Percentiles rank a stretch among this genome's conserved stretches.
phyloP scores from a whole-genome alignment of 2,797 vertebrate species.

The Oryzias sinensis region DNA sequence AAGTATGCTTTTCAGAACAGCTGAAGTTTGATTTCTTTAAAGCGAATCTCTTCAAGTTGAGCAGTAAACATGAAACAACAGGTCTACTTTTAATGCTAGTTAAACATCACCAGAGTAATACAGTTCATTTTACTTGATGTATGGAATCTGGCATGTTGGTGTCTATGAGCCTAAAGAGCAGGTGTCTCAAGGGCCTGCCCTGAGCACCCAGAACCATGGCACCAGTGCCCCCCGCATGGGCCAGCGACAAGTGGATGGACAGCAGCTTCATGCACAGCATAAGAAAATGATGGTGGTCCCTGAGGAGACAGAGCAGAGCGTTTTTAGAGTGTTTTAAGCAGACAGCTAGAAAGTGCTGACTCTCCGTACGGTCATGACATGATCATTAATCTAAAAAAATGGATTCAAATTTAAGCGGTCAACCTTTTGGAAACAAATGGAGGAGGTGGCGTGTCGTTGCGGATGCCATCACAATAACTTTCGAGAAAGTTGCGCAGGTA shows the following conservation, averaged over 20 bases:
- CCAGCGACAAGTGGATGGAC: slow-evolving; percentile 83
- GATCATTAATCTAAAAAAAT: slow-evolving; percentile 1
- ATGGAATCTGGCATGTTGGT: slow-evolving; percentile 82
- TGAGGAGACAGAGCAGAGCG: slow-evolving; percentile 37
- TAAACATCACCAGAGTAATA: neutral
- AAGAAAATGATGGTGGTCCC: slow-evolving; percentile 85
- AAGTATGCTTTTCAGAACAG: neutral
- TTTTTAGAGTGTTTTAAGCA: slow-evolving; percentile 6
- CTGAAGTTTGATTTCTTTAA: neutral
- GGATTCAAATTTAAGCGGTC: neutral
- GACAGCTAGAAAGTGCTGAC: neutral
- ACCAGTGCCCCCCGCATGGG: slow-evolving; percentile 82
- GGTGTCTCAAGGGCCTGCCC: slow-evolving; percentile 80
- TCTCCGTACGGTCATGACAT: no score
- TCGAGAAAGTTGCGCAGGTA: slow-evolving; percentile 81
- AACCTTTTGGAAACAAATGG: slow-evolving; percentile 82
- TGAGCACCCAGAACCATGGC: slow-evolving; percentile 81
- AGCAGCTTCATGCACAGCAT: slow-evolving; percentile 84
- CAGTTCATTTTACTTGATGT: slow-evolving; percentile 72
- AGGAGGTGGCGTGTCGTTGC: slow-evolving; percentile 71
- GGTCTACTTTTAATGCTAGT: neutral
- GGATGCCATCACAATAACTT: slow-evolving; percentile 80
- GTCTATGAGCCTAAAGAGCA: slow-evolving; percentile 84
- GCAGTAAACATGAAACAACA: neutral
- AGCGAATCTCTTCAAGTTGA: neutral